A percentile compares a stretch with the other conserved stretches of the same genome.
phyloP scores from a whole-genome alignment of 2,113 vertebrate genomes.

The Cynoglossus semilaevis region DNA sequence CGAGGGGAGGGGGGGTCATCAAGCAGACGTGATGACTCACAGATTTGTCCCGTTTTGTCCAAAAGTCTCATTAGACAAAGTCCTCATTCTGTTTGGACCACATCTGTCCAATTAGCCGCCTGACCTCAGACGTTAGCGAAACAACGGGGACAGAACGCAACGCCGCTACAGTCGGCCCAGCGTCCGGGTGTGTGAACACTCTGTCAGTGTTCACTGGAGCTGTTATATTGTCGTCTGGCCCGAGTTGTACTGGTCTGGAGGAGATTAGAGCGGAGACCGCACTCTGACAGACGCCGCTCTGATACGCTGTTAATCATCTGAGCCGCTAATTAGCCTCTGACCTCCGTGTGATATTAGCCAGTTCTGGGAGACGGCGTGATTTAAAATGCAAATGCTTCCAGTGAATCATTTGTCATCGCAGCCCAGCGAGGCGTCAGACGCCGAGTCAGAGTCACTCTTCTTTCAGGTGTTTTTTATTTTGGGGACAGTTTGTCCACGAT shows the following conservation, averaged over 20 bases:
- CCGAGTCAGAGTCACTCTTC: too few relatives aligned
- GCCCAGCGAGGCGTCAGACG: constrained; percentile 11
- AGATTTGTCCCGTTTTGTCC: constrained; percentile 18
- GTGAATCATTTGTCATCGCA: constrained; percentile 25
- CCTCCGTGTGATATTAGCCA: constrained; percentile 39
- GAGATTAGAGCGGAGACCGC: constrained; percentile 39
- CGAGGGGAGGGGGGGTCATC: neutral
- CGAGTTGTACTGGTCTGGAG: constrained; percentile 42
- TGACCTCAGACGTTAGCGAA: constrained; percentile 39
- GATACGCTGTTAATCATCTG: constrained; percentile 39
- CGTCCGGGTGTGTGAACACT: constrained; percentile 18
- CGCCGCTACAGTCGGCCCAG: neutral
- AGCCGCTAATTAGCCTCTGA: constrained; percentile 47
- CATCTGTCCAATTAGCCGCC: constrained; percentile 51
- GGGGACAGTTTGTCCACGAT: too few relatives aligned
- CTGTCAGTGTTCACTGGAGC: constrained; percentile 9
- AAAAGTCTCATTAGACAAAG: constrained; percentile 43
- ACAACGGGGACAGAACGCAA: constrained; percentile 19
- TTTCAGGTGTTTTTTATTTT: too few relatives aligned
- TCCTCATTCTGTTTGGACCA: constrained; percentile 37
- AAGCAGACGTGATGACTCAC: constrained; percentile 32
- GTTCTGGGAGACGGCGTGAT: constrained; percentile 23
- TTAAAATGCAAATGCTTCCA: constrained; percentile 41
- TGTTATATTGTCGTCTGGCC: constrained; percentile 4
- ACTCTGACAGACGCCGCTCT: constrained; percentile 22